Conservation (phyloP, 2,888 invertebrate genomes). For the Tetragnatha montana region DNA sequence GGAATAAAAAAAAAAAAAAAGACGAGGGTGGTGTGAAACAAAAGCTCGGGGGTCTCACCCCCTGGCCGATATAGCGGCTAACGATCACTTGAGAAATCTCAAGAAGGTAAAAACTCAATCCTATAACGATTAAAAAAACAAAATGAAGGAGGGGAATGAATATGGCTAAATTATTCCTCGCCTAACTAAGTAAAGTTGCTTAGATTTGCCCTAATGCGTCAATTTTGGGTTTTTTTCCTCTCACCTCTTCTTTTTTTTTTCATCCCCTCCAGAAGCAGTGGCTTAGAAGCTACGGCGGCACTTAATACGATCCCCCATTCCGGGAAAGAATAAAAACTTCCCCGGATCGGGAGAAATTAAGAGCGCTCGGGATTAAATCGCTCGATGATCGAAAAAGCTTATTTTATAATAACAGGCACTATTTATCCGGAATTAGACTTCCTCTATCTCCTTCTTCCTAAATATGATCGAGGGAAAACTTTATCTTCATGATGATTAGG, state of each 20-base stretch:
- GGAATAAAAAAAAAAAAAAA: neutral
- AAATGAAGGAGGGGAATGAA: constrained; percentile 16
- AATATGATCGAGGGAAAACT: constrained; percentile 8
- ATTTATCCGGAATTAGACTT: constrained; percentile 58
- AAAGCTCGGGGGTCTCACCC: neutral
- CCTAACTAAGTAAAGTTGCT: constrained; percentile 67
- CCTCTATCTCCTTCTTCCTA: constrained; percentile 9
- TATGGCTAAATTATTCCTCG: constrained; percentile 61
- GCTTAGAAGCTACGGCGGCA: constrained; percentile 59
- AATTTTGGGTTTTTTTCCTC: constrained; percentile 45
- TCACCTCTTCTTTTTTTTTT: neutral
- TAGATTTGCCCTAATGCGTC: constrained; percentile 60
- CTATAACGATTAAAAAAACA: constrained; percentile 60
- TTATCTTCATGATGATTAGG: constrained; percentile 30
- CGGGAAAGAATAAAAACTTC: constrained; percentile 18
- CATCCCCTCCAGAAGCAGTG: too few relatives aligned
- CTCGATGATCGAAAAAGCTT: constrained; percentile 48
- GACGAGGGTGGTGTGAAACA: neutral
- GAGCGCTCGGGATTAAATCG: constrained; percentile 39
- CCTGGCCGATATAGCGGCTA: constrained; percentile 26
- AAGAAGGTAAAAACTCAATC: constrained; percentile 38
- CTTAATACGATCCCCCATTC: constrained; percentile 40
- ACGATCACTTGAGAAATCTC: constrained; percentile 51
- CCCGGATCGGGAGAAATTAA: constrained; percentile 26
- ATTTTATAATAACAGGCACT: constrained; percentile 45